Evolutionary conservation across 2,888 invertebrate species (phyloP).

Genomic region (Ormyrus pomaceus): DNA sequence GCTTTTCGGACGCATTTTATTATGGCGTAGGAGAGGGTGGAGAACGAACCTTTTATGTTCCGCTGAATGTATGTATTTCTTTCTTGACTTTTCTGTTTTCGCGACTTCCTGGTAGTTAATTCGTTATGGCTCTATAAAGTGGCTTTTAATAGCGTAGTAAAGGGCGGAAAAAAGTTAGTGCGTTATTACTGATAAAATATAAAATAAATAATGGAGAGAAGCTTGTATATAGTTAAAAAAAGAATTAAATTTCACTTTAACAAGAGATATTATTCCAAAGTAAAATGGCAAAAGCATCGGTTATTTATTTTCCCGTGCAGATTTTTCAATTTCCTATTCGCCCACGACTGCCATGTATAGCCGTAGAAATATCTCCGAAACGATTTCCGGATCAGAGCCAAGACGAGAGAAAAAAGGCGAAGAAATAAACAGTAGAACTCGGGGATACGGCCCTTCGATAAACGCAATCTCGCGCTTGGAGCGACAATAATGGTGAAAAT

Average conservation of each 20-base stretch:
- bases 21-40: constrained; percentile 9
- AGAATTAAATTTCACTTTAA: no score
- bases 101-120: constrained; percentile 18
- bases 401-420: not conserved
- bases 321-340: no score
- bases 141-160: constrained; percentile 18
- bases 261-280: no score
- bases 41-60: constrained; percentile 20
- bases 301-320: no score
- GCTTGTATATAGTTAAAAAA: no score
- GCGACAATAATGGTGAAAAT: constrained; percentile 43
- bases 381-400: no score
- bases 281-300: no score
- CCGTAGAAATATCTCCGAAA: no score
- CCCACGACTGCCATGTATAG: not conserved
- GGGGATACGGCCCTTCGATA: constrained; percentile 9
- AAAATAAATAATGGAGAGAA: no score
- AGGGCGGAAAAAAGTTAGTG: constrained; percentile 1
- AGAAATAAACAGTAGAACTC: not conserved
- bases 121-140: constrained; percentile 29
- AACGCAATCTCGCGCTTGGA: constrained; percentile 32
- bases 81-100: constrained; percentile 10
- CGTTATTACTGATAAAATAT: no score
- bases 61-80: constrained; percentile 30
- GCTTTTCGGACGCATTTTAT: constrained; percentile 38